Conservation (phyloP, 1,140 invertebrate species). For the Trichomalopsis sarcophagae region DNA sequence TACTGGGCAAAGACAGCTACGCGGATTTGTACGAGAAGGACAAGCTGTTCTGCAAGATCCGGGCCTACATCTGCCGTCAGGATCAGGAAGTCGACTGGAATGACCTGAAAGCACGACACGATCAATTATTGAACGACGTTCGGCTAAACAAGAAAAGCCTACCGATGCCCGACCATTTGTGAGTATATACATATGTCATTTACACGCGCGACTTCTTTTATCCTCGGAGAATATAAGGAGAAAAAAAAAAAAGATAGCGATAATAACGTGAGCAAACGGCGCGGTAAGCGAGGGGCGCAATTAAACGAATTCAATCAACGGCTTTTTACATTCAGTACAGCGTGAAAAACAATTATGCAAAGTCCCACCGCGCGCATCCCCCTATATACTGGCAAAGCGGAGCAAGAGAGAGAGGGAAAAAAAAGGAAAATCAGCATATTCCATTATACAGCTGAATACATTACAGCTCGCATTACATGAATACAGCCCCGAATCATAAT, state of each 20-base stretch:
- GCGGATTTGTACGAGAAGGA: slow-evolving; percentile 69
- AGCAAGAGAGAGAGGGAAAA: not conserved
- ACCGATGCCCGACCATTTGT: slow-evolving; percentile 72
- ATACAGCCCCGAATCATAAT: no score
- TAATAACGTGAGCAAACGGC: no score
- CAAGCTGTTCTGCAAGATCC: slow-evolving; percentile 71
- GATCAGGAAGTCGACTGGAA: slow-evolving; percentile 70
- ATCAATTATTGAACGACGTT: slow-evolving; percentile 63
- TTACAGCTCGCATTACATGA: no score
- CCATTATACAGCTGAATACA: not conserved
- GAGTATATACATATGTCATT: slow-evolving; percentile 55
- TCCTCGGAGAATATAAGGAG: no score
- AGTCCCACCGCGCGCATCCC: no score
- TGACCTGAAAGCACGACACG: slow-evolving; percentile 68
- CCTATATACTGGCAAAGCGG: not conserved
- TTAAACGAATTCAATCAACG: not conserved
- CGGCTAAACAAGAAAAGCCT: slow-evolving; percentile 56
- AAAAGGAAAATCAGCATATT: not conserved
- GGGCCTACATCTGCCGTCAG: slow-evolving; percentile 71
- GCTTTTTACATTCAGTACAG: not conserved
- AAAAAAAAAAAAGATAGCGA: no score
- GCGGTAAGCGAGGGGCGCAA: not conserved
- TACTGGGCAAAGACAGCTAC: slow-evolving; percentile 59
- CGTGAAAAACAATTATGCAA: not conserved
- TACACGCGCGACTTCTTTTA: no score